Percentiles rank a stretch among this genome's conserved stretches.
phyloP scores from a whole-genome alignment of 2,113 vertebrate genomes.

The Porphyrio hochstetteri region DNA sequence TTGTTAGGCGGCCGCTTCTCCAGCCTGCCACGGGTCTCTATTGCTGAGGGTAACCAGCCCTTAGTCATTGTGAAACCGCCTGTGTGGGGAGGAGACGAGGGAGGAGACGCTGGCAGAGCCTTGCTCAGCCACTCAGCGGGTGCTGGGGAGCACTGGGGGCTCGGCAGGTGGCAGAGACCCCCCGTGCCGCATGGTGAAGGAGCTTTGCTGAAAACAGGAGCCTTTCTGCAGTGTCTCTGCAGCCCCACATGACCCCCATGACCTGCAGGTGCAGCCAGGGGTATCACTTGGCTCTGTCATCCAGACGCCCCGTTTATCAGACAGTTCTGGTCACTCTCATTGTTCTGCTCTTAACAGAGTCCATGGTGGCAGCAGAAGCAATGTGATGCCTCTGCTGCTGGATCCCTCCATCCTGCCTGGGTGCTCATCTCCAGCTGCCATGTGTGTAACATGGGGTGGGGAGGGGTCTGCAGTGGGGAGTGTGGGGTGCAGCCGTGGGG shows the following conservation, averaged over 20 bases:
- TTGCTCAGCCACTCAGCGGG: background rate
- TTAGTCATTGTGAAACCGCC: background rate
- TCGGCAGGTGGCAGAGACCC: background rate
- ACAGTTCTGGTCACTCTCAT: accelerated
- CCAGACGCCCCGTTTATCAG: accelerated
- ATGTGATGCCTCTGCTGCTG: accelerated
- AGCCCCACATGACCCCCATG: background rate
- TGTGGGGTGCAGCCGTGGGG: accelerated
- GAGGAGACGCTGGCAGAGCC: background rate
- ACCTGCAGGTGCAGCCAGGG: accelerated
- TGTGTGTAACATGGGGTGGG: accelerated
- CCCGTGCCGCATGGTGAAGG: accelerated
- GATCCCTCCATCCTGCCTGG: background rate
- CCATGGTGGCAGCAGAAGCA: background rate
- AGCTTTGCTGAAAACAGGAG: background rate
- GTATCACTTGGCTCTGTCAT: accelerated
- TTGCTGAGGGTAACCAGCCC: background rate
- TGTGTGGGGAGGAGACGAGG: background rate
- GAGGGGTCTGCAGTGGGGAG: accelerated
- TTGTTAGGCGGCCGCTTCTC: background rate
- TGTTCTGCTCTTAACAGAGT: accelerated
- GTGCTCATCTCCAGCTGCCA: accelerated
- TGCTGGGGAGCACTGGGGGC: background rate
- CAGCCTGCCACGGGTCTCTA: background rate
- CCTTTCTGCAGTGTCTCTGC: background rate